These are phyloP conservation scores for Linnaemya vulpina DNA, from an alignment of 2,888 invertebrate genomes.

Conservation along the genomic window DNA sequence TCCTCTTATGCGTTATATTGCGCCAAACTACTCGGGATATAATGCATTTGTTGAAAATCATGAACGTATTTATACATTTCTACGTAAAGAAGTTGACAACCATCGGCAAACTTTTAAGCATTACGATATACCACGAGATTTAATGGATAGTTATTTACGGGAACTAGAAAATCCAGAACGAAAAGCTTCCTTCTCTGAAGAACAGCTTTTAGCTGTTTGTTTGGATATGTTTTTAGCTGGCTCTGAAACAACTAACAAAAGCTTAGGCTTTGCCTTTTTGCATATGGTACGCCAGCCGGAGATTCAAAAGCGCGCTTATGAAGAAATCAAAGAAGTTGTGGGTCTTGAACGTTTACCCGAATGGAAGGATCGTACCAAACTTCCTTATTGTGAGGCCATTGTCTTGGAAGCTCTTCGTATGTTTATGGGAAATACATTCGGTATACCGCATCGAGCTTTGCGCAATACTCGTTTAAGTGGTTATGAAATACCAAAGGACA, in stretches of 20 bases:
- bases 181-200: slow-evolving; percentile 86
- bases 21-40: slow-evolving; percentile 91
- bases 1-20: slow-evolving; percentile 88
- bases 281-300: slow-evolving; percentile 88
- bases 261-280: slow-evolving; percentile 89
- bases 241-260: slow-evolving; percentile 92
- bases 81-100: slow-evolving; percentile 87
- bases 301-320: slow-evolving; percentile 89
- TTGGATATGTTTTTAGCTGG: slow-evolving; percentile 95
- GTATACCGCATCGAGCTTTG: slow-evolving; percentile 91
- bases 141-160: slow-evolving; percentile 92
- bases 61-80: slow-evolving; percentile 88
- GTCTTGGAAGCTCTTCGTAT: slow-evolving; percentile 90
- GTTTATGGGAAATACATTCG: slow-evolving; percentile 91
- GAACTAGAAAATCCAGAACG: slow-evolving; percentile 86
- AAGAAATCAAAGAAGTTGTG: slow-evolving; percentile 90
- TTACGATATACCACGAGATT: slow-evolving; percentile 87
- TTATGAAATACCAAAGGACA: slow-evolving; percentile 91
- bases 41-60: slow-evolving; percentile 89
- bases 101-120: slow-evolving; percentile 87
- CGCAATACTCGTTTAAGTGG: slow-evolving; percentile 89
- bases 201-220: slow-evolving; percentile 90
- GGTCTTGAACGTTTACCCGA: slow-evolving; percentile 88
- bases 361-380: slow-evolving; percentile 88
- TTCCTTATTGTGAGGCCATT: slow-evolving; percentile 92